phyloP scores from a whole-genome alignment of 53 echinoderm and acorn worm genomes.

The Echinometra lucunter region DNA sequence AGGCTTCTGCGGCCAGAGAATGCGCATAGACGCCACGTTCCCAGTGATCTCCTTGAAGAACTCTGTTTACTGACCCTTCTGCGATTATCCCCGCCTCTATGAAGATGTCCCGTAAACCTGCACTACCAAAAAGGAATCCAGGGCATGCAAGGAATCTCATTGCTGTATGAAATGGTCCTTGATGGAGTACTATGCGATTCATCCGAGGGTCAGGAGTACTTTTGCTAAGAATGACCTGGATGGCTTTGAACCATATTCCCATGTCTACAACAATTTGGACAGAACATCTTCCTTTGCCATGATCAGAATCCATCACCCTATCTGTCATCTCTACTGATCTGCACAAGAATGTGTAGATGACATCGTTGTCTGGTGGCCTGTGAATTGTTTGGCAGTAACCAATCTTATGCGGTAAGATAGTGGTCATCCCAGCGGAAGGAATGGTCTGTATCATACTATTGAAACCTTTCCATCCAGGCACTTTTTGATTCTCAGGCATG shows the following conservation, averaged over 20 bases:
- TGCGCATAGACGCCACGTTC: slow-evolving; percentile 43
- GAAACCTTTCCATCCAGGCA: no score
- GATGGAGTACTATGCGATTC: background rate
- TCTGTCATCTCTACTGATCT: no score
- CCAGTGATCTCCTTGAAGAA: slow-evolving; percentile 63
- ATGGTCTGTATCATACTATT: no score
- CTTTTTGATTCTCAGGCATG: no score
- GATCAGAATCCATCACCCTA: no score
- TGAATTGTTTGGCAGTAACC: slow-evolving; percentile 29
- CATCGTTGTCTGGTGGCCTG: background rate
- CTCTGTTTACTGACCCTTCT: slow-evolving; percentile 58
- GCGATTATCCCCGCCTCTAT: slow-evolving; percentile 44
- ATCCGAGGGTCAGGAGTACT: no score
- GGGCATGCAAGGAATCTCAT: slow-evolving; percentile 56
- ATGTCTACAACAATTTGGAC: no score
- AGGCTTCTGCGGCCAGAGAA: no score
- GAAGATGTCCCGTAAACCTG: slow-evolving; percentile 53
- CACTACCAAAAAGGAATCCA: slow-evolving; percentile 60
- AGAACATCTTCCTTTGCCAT: no score
- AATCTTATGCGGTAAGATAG: background rate
- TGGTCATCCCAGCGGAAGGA: background rate
- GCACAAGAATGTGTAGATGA: no score
- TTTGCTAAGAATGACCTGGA: background rate
- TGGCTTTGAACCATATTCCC: no score
- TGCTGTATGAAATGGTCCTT: slow-evolving; percentile 3